Evolutionary conservation across 2,797 vertebrate species (phyloP), one percentile per base, ranked within the genome.

Genomic region (Geotrypetes seraphini): DNA sequence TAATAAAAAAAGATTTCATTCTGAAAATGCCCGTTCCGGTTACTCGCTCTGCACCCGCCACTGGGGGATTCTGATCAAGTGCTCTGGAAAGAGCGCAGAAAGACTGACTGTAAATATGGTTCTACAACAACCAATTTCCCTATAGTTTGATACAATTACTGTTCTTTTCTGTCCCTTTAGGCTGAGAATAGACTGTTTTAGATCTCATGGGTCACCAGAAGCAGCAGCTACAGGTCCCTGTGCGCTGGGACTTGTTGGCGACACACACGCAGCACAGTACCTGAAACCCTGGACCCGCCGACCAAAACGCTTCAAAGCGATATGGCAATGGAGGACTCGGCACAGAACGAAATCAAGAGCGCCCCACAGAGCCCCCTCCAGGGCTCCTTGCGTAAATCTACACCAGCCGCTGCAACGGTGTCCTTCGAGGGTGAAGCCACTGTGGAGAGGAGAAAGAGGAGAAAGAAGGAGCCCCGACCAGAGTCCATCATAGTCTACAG

Each of bases 401-500:
- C 90, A 26, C 40, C 73, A 10, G 81, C 79, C 2, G 75, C 73
- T 6, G 34, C 29, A 3, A 42, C 42, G 13, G 71, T 81, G 43
- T 70, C 78, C 12, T 63, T 82, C 15, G 89, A 86, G 47, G 79
- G 65, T 10, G 90, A 89, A 31, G 79, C 81, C 4, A 80, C 85
- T 13, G 63, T 91, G n/a, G 78, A 82, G 38, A 43, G 85, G 50
- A 83, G 84, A 70, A 95, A 88, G 72, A 92, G 81, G 77, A 95
- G 84, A 61, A 96, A 84, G 81, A 92, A 85, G 47, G 92, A 96
- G 48, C 76, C 84, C 2, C 85, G 92, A 4, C 96, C 94, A 0
- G 91, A 96, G 67, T 99, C 96, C 33, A 89, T 98, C 33, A 97
- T 99, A 10, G 82, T 99, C 10, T 99, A 92, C 66, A 81, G 90